phyloP scores from a whole-genome alignment of 2,113 vertebrate species.

The Microcebus murinus region DNA sequence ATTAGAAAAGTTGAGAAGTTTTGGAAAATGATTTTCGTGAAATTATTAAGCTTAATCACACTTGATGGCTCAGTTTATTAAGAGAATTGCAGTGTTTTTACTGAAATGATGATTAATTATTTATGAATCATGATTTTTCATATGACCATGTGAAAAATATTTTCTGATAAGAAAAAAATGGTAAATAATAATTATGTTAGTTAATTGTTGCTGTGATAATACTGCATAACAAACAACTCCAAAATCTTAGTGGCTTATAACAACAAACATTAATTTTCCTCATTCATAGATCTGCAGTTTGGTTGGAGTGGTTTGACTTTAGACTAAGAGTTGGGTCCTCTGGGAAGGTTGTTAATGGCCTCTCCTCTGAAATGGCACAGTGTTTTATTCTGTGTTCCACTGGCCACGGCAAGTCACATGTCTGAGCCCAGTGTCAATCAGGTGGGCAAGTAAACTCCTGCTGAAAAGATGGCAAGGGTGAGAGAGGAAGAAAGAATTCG shows the following conservation, averaged over 20 bases:
- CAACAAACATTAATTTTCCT: background rate
- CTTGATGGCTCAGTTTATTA: background rate
- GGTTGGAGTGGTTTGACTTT: background rate
- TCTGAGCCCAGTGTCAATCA: background rate
- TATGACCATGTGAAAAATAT: background rate
- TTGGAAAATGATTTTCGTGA: background rate
- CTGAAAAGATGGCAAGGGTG: background rate
- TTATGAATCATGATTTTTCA: constrained; percentile 32
- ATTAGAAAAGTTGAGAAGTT: background rate
- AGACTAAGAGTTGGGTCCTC: background rate
- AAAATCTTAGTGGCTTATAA: background rate
- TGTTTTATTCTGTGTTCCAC: background rate
- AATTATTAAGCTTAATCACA: background rate
- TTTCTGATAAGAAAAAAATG: background rate
- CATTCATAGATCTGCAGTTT: background rate
- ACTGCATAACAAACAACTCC: background rate
- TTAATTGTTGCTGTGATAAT: background rate
- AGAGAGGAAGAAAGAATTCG: background rate
- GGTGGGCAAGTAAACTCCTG: background rate
- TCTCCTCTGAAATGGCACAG: background rate
- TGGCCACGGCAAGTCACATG: background rate
- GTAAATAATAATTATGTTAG: background rate
- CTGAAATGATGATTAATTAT: background rate
- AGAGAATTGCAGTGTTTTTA: background rate
- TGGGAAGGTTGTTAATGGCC: background rate